These are phyloP conservation scores for Dendrophyllia cribrosa DNA, from an alignment of 64 coral and sea anemone genomes.

Conservation along the genomic window DNA sequence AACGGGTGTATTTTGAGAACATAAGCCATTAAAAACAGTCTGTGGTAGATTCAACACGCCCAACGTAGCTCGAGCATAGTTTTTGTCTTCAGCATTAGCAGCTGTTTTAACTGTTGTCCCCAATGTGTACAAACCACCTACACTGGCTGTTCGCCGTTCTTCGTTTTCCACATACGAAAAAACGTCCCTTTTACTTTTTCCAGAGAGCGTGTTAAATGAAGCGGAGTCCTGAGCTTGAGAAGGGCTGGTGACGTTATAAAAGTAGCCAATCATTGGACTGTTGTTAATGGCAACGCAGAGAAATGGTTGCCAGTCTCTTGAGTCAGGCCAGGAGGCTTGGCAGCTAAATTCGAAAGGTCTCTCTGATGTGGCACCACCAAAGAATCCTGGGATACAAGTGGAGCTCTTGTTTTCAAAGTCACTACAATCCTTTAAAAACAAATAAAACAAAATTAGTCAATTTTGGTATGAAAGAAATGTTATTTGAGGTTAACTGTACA, in stretches of 20 bases:
- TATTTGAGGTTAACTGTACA: not conserved
- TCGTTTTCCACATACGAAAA: conserved; percentile 71
- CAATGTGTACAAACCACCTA: conserved; percentile 56
- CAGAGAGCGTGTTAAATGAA: conserved; percentile 13
- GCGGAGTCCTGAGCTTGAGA: conserved; percentile 29
- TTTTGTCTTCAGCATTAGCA: conserved; percentile 54
- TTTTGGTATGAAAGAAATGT: too few relatives aligned
- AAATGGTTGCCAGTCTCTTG: conserved; percentile 76
- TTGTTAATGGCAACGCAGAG: conserved; percentile 78
- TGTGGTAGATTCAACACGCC: conserved; percentile 72
- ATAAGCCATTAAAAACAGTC: conserved; percentile 72
- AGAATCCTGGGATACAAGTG: conserved; percentile 69
- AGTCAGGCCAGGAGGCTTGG: conserved; percentile 85
- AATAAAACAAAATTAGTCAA: not conserved
- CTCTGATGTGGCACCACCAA: conserved; percentile 74
- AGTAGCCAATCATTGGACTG: conserved; percentile 82
- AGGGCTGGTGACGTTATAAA: conserved; percentile 79
- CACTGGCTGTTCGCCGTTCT: not conserved
- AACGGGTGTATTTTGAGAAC: conserved; percentile 62
- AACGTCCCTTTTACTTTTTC: conserved; percentile 48
- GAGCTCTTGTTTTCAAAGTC: conserved; percentile 50
- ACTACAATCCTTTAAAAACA: conserved; percentile 66
- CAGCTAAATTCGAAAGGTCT: conserved; percentile 82
- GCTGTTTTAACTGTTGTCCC: conserved; percentile 79
- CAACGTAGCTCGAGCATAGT: conserved; percentile 62